Conservation (phyloP, 1,140 invertebrate species). For the Hylyphantes graminicola region DNA sequence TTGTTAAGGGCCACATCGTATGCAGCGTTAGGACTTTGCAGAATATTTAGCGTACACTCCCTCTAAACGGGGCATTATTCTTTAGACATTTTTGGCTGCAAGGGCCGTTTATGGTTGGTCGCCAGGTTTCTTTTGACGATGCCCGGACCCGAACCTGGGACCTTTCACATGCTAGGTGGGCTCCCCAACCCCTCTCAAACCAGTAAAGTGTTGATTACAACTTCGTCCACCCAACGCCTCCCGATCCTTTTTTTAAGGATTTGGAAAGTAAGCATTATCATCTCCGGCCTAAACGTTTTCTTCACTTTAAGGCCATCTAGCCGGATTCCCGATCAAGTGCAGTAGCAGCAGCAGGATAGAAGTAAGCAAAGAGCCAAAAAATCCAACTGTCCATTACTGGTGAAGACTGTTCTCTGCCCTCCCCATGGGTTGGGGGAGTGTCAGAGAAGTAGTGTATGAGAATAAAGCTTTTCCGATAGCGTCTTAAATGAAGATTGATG, state of each 20-base stretch:
- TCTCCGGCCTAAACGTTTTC: slow-evolving; percentile 51
- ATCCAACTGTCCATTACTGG: slow-evolving; percentile 55
- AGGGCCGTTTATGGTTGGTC: too few species aligned
- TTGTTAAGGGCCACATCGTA: too few species aligned
- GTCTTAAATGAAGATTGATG: slow-evolving; percentile 57
- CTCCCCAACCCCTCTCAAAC: too few species aligned
- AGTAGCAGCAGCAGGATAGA: slow-evolving; percentile 8
- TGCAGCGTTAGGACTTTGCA: too few species aligned
- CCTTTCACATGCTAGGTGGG: too few species aligned
- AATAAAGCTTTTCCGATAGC: slow-evolving; percentile 56
- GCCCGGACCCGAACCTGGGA: too few species aligned
- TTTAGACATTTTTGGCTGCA: too few species aligned
- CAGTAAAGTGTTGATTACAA: too few species aligned
- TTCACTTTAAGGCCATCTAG: slow-evolving; percentile 50
- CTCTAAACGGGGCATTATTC: too few species aligned
- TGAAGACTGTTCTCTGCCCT: slow-evolving; percentile 52
- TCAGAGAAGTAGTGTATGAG: slow-evolving; percentile 48
- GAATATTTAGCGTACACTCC: too few species aligned
- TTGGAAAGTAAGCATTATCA: slow-evolving; percentile 51
- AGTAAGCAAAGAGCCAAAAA: slow-evolving; percentile 1
- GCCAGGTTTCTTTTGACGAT: too few species aligned
- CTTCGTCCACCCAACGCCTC: too few species aligned
- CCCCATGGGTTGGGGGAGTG: slow-evolving; percentile 23
- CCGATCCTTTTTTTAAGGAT: slow-evolving; percentile 17
- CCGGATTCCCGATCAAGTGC: slow-evolving; percentile 49